Evolutionary conservation across 2,797 vertebrate genomes (phyloP), one percentile per base, ranked within the genome.

Genomic region (Neosalanx taihuensis): DNA sequence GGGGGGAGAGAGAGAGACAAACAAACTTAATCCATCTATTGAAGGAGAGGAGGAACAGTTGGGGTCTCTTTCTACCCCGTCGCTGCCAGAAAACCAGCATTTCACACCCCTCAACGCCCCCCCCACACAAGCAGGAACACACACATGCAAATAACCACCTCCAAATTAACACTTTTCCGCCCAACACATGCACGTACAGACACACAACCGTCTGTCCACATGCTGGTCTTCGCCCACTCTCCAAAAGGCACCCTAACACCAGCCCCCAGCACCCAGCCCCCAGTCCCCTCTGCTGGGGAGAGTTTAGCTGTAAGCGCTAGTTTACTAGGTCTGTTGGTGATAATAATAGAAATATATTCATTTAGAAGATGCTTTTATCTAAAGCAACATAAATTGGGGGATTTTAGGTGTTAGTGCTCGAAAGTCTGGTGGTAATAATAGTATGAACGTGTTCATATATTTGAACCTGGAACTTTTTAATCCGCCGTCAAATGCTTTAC

Each of bases 1-100:
- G 1, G 51, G 6, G 51, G 23, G 31, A n/a, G 18, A 67, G n/a
- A 49, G 31, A n/a, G 18, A 67, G n/a, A n/a, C 6, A 67, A 26
- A 41, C 85, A 86, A 89, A 90, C 86, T 81, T 89, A 88, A 89
- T 90, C 88, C 85, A 33, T 84, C 85, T 70, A 89, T 90, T 90
- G 83, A 89, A 81, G 65, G 20, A 59, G 82, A 85, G 80, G 81
- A 84, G 79, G 73, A 86, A 77, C 82, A 76, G 79, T 90, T 68
- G 69, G 80, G 67, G 80, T 56, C 76, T 72, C 78, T 81, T 73
- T 73, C 64, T 70, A 72, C 79, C 83, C 26, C 5, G 6, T 72
- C 61, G 37, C 69, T 62, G 53, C 46, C 80, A 76, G 78, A 72
- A 78, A 80, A 84, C 76, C 58, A 60, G 58, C 58, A 60, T 56